Conservation (phyloP, 2,113 vertebrate species). For the Megatriorchis doriae region DNA sequence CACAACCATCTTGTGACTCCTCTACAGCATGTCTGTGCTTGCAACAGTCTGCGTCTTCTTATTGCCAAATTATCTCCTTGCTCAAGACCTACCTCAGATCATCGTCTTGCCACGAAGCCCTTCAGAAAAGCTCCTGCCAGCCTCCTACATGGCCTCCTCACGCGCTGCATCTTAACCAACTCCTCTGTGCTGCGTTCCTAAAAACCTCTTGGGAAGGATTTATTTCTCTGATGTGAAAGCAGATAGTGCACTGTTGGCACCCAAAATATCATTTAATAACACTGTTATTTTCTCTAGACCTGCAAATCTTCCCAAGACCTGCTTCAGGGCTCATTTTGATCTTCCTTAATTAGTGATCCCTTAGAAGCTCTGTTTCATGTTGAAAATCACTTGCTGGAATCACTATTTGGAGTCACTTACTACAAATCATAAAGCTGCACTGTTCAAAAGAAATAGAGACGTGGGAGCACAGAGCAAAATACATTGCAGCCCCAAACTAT, state of each 20-base stretch:
- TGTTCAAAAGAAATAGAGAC: background rate
- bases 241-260: background rate
- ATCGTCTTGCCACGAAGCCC: background rate
- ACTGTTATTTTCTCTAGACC: background rate
- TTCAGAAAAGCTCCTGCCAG: background rate
- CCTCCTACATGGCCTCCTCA: background rate
- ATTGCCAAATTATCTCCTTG: background rate
- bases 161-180: background rate
- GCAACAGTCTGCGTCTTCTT: background rate
- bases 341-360: conserved; percentile 11
- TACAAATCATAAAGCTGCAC: background rate
- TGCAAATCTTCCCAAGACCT: background rate
- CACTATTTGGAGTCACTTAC: background rate
- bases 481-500: background rate
- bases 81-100: background rate
- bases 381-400: background rate
- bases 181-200: background rate
- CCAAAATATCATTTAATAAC: background rate
- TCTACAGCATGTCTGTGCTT: background rate
- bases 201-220: background rate
- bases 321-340: conserved; percentile 28
- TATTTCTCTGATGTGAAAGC: background rate
- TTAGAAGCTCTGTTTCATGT: background rate
- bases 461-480: background rate
- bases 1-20: background rate